Evolutionary conservation across 2,113 vertebrate species (phyloP).

Genomic region (Gallinago media): DNA sequence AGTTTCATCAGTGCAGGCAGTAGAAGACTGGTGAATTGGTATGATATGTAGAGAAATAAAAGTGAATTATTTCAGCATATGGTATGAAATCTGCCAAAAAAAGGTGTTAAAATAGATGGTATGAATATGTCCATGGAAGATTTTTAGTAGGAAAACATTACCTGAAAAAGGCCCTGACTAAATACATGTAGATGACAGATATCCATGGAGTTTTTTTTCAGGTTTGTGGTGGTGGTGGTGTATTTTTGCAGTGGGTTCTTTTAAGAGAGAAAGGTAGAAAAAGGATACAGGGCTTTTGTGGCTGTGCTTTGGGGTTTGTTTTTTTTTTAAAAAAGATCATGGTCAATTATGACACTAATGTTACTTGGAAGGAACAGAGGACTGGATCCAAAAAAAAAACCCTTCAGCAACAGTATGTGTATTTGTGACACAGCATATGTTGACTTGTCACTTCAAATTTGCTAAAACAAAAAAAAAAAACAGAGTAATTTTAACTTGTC

Average conservation of each 20-base stretch:
- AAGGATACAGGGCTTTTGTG: neutral
- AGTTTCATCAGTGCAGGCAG: neutral
- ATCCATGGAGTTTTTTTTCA: neutral
- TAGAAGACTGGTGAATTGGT: neutral
- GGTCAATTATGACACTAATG: neutral
- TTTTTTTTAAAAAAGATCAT: neutral
- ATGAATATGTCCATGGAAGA: neutral
- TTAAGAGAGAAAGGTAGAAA: neutral
- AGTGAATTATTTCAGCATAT: neutral
- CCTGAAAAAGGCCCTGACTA: neutral
- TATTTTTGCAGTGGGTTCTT: neutral
- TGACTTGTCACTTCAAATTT: conserved; percentile 12
- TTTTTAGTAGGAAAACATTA: neutral
- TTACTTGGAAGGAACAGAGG: neutral
- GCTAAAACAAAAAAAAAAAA: neutral
- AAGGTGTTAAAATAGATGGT: neutral
- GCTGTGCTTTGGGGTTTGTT: neutral
- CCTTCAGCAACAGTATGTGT: neutral
- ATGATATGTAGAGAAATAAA: neutral
- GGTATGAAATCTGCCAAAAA: neutral
- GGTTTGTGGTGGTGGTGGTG: fast-evolving
- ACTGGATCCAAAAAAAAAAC: neutral
- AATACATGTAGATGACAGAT: neutral
- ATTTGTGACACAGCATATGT: conserved; percentile 29
- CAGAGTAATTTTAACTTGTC: neutral